Evolutionary conservation across 2,888 invertebrate species (phyloP), one percentile per base, ranked within the genome.

Genomic region (Brachypterus glaber): DNA sequence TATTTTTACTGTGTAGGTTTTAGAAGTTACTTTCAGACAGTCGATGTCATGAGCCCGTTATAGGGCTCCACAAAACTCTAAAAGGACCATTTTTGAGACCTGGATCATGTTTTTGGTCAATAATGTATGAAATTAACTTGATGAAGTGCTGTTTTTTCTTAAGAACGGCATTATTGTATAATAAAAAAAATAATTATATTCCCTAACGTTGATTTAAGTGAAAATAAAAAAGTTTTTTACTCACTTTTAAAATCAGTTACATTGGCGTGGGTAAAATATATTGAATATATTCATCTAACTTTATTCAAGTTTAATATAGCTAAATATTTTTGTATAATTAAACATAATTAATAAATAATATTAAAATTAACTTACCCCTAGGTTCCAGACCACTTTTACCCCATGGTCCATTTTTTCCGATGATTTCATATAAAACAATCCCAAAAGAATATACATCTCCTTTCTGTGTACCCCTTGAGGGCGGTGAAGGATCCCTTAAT

Each of bases 371-470:
- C 41, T 32, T 44, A 50, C 52, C 50, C 8, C 25, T 18, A 17
- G 48, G 44, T 34, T 51, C 50, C 40, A 53, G 29, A 24, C 69
- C 68, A 0, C 72, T 74, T 13, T 76, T 74, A 1, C 85, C 84
- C 82, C 86, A 90, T 0, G 89, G 88, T 2, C 89, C 90, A 26
- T 73, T 71, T 16, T 89, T 67, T 0, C 83, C 82, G 35, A 88
- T 72, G 43, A 90, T 84, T 64, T 91, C 90, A 56, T 87, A 88
- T 2, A 91, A 67, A 16, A 91, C 76, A 47, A 91, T 82, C 1
- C 80, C 85, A 58, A 91, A 89, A 1, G 85, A 82, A 59, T 84
- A 87, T 7, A 86, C 79, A 53, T 87, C 87, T 13, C 84, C 89
- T 57, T 85, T 87, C 59, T 87, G 87, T 0, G 86, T 78, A n/a